phyloP scores from a whole-genome alignment of 1,140 invertebrate genomes.

The Chrysomallon squamiferum region DNA sequence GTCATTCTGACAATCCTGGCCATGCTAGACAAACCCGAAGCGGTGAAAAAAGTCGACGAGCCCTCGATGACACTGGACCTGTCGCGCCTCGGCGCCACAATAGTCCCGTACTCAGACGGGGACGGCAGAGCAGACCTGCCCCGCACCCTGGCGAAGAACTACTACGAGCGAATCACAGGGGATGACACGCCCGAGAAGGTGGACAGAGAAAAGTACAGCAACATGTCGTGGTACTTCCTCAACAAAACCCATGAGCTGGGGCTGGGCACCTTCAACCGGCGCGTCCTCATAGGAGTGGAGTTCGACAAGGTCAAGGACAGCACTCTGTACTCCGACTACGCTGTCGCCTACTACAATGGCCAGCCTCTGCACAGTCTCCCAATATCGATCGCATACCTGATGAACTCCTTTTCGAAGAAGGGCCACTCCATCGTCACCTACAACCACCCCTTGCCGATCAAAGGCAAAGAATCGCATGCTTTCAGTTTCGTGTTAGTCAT shows the following conservation, averaged over 20 bases:
- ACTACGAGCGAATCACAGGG: background rate
- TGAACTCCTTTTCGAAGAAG: conserved; percentile 58
- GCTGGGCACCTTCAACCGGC: conserved; percentile 32
- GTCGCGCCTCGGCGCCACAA: conserved; percentile 20
- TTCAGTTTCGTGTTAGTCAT: conserved; percentile 7
- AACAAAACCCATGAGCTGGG: conserved; percentile 24
- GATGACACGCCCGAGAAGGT: background rate
- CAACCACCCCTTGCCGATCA: conserved; percentile 37
- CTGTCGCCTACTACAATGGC: conserved; percentile 63
- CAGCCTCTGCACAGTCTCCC: conserved; percentile 74
- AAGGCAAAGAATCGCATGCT: conserved; percentile 19
- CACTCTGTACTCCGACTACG: background rate
- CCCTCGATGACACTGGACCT: conserved; percentile 46
- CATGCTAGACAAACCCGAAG: conserved; percentile 42
- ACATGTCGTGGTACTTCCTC: conserved; percentile 18
- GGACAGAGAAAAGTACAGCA: background rate
- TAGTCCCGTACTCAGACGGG: conserved; percentile 18
- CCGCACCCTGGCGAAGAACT: background rate
- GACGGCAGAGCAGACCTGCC: background rate
- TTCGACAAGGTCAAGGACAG: conserved; percentile 21
- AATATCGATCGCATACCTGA: conserved; percentile 68
- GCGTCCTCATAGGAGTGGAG: conserved; percentile 32
- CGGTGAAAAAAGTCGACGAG: conserved; percentile 34
- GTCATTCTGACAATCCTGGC: conserved; percentile 58
- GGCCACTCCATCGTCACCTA: conserved; percentile 15